Evolutionary conservation across 1,140 invertebrate species (phyloP).

Genomic region (Limonius californicus): DNA sequence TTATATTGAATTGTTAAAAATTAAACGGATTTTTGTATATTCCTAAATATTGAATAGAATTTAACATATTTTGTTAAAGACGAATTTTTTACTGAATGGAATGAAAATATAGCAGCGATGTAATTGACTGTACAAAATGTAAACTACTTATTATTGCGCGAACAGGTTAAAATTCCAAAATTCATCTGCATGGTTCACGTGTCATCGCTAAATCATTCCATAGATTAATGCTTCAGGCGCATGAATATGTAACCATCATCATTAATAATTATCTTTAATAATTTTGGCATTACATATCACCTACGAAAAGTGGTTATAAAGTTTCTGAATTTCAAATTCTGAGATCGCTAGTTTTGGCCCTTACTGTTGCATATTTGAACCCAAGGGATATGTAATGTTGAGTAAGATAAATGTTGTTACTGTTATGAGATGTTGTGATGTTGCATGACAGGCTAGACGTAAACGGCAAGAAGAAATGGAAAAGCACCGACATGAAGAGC

Average conservation of each 20-base stretch:
- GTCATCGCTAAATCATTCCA: background rate
- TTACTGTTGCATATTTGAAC: too few species aligned
- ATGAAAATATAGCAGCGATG: too few species aligned
- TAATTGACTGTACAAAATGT: too few species aligned
- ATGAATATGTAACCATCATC: background rate
- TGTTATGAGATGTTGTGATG: slow-evolving; percentile 29
- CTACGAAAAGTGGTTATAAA: too few species aligned
- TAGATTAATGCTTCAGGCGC: background rate
- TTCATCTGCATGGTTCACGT: slow-evolving; percentile 1
- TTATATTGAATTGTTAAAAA: too few species aligned
- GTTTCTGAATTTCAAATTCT: background rate
- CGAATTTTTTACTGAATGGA: too few species aligned
- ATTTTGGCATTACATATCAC: background rate
- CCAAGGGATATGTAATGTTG: background rate
- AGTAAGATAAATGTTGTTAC: background rate
- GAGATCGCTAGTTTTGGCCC: background rate
- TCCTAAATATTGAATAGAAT: too few species aligned
- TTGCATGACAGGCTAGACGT: slow-evolving; percentile 67
- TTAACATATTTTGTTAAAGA: too few species aligned
- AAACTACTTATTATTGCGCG: too few species aligned
- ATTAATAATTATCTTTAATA: background rate
- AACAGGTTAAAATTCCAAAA: too few species aligned
- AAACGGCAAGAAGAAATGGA: slow-evolving; percentile 82
- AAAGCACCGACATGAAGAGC: slow-evolving; percentile 78
- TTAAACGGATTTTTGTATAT: too few species aligned